phyloP scores from a whole-genome alignment of 2,888 invertebrate genomes.

The Masnerella sp. region DNA sequence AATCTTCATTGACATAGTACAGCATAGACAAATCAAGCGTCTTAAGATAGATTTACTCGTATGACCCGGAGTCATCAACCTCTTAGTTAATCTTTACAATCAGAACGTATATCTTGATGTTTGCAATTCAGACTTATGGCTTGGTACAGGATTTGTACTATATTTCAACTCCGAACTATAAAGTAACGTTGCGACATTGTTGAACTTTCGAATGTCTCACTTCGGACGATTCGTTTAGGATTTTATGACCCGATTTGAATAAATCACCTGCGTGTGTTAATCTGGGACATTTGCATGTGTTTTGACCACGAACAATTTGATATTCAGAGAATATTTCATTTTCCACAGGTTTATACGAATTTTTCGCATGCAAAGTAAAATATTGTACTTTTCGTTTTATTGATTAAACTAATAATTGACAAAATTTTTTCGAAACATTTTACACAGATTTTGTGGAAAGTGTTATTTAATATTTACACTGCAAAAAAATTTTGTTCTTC shows the following conservation, averaged over 20 bases:
- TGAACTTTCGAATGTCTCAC: slow-evolving; percentile 24
- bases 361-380: too few relatives aligned
- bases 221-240: slow-evolving; percentile 4
- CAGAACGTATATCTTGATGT: slow-evolving; percentile 14
- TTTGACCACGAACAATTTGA: too few relatives aligned
- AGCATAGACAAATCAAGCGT: slow-evolving; percentile 18
- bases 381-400: too few relatives aligned
- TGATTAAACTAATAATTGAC: too few relatives aligned
- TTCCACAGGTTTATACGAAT: too few relatives aligned
- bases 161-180: slow-evolving; percentile 20
- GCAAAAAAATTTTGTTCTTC: too few relatives aligned
- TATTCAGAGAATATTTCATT: too few relatives aligned
- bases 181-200: slow-evolving; percentile 11
- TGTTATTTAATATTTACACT: too few relatives aligned
- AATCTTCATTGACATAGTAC: slow-evolving; percentile 21
- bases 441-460: too few relatives aligned
- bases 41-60: slow-evolving; percentile 28
- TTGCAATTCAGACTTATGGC: slow-evolving; percentile 24
- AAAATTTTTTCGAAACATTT: too few relatives aligned
- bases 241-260: slow-evolving; percentile 13
- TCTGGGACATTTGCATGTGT: background rate
- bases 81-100: slow-evolving; percentile 22
- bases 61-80: slow-evolving; percentile 24
- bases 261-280: slow-evolving; percentile 2
- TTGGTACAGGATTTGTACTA: background rate